These are phyloP conservation scores for Heterotilapia buettikoferi DNA, from an alignment of 2,113 vertebrate genomes.

Conservation along the genomic window DNA sequence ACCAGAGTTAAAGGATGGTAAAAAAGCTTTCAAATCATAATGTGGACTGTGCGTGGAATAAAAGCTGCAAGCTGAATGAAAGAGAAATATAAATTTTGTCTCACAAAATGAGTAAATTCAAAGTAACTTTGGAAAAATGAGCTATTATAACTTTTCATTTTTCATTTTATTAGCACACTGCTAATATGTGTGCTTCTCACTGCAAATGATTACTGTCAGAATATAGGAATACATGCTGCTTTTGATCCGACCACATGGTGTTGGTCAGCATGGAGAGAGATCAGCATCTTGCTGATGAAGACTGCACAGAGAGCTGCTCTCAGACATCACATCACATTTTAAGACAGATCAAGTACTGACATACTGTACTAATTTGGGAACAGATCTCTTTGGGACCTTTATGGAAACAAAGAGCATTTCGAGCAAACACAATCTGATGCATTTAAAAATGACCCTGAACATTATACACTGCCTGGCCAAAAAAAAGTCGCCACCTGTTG, in stretches of 20 bases:
- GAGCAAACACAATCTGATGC: rapidly evolving
- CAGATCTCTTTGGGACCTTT: neutral
- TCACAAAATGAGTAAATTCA: neutral
- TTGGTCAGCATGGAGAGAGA: neutral
- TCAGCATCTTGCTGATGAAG: neutral
- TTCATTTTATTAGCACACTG: neutral
- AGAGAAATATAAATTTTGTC: neutral
- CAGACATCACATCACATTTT: neutral
- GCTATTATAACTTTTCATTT: neutral
- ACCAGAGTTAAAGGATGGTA: neutral
- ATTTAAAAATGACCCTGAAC: neutral
- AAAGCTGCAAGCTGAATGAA: neutral
- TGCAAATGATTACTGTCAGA: neutral
- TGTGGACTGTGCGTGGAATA: neutral
- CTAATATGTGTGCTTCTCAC: neutral
- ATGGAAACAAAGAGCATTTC: neutral
- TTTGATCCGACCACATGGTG: rapidly evolving
- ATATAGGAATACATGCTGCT: rapidly evolving
- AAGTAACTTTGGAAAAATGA: neutral
- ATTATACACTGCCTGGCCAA: neutral
- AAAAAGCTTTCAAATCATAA: neutral
- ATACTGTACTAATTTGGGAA: neutral
- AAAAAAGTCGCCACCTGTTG: neutral
- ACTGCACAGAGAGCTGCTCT: neutral
- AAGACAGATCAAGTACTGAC: neutral